Conservation (phyloP, 37 sponge, comb jelly and placozoan genomes). For the Eunapius fragilis region DNA sequence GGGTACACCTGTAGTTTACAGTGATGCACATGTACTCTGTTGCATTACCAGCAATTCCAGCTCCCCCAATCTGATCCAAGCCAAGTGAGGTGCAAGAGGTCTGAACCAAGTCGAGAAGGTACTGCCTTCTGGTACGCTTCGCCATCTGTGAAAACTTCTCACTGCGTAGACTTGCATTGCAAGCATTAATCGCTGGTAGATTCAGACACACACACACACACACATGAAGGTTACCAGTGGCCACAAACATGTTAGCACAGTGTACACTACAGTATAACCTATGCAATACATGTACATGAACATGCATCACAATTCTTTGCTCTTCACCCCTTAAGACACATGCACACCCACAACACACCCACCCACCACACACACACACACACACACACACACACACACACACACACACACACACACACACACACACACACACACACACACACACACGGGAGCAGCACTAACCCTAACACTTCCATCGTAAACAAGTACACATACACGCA, state of each 20-base stretch:
- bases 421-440: too few relatives aligned
- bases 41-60: conserved; percentile 58
- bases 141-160: conserved; percentile 86
- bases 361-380: neutral
- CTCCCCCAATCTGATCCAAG: conserved; percentile 59
- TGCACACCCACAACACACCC: neutral
- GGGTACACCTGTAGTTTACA: too few relatives aligned
- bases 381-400: neutral
- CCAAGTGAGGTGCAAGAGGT: conserved; percentile 26
- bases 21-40: neutral
- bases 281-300: too few relatives aligned
- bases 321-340: too few relatives aligned
- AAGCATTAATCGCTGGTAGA: conserved; percentile 85
- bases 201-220: neutral
- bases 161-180: conserved; percentile 87
- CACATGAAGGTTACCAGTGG: too few relatives aligned
- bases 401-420: neutral
- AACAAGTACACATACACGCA: too few relatives aligned
- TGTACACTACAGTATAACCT: too few relatives aligned
- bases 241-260: too few relatives aligned
- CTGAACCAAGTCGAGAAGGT: conserved; percentile 74
- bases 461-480: too few relatives aligned
- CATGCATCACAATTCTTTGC: too few relatives aligned
- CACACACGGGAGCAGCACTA: too few relatives aligned
- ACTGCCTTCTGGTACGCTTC: conserved; percentile 76